Conservation (phyloP, 2,888 invertebrate species). For the Thelaira solivaga region DNA sequence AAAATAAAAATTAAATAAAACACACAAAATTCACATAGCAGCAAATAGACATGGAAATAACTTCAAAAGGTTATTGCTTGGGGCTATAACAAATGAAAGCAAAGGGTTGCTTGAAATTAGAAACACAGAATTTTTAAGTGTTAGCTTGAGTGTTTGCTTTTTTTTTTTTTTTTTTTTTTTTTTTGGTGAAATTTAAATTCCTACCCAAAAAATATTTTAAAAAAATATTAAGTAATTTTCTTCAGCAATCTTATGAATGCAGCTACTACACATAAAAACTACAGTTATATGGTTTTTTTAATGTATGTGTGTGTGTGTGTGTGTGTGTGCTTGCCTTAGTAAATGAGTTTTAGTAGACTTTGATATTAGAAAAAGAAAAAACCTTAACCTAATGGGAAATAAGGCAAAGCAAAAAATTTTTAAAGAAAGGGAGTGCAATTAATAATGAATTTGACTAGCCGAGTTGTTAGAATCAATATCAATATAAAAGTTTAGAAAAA, state of each 20-base stretch:
- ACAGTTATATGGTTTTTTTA: neutral
- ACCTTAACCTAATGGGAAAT: no score
- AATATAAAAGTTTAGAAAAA: no score
- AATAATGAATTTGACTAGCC: no score
- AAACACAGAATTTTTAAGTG: conserved; percentile 10
- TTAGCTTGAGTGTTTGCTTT: conserved; percentile 2
- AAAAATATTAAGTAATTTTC: conserved; percentile 51
- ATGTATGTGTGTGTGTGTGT: neutral
- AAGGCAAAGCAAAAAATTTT: no score
- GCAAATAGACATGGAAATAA: no score
- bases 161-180: neutral
- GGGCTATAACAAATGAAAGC: conserved; percentile 26
- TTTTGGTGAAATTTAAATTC: conserved; percentile 44
- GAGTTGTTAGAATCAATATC: no score
- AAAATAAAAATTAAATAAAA: conserved; percentile 11
- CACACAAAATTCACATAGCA: no score
- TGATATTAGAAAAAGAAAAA: no score
- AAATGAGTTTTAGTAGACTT: no score
- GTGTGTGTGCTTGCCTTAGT: no score
- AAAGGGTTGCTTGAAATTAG: conserved; percentile 33
- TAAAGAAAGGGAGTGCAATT: no score
- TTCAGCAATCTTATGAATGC: neutral
- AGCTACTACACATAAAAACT: neutral
- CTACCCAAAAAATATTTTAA: conserved; percentile 1
- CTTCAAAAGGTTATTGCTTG: conserved; percentile 47